Evolutionary conservation across 2,888 invertebrate genomes (phyloP), one percentile per base, ranked within the genome.

Genomic region (Andrena flavipes): DNA sequence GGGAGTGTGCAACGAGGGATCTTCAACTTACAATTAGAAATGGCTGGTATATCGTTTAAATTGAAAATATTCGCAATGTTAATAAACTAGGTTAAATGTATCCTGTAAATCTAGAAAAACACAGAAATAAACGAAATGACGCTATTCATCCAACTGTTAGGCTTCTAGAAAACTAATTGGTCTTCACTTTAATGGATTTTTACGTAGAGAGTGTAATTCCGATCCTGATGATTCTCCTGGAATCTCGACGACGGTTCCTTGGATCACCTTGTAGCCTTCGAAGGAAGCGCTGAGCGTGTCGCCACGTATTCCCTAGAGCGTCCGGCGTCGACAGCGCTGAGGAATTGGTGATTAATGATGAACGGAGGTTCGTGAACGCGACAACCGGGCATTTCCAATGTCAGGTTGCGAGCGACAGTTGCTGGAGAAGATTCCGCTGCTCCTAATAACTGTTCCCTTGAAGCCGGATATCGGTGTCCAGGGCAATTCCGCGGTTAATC

Each of bases 301-400:
- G 8, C 51, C 49, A n/a, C 33, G 51, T 23, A 16, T 69, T 48
- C 29, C 26, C 26, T 16, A 67, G 42, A 10, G 54, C 59, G 23
- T 16, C 10, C 8, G 35, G 8, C 74, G 63, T 51, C 78, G 20
- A 56, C 76, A 29, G 23, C 49, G n/a, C 60, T n/a, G 7, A 26
- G 72, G 13, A 69, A 78, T 65, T 29, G 63, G 56, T 82, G 80
- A 76, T 73, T 80, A 69, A 82, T 76, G 82, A 70, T 69, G 35
- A 69, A 33, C n/a, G 8, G n/a, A 62, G 60, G 68, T 56, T 54
- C 23, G 54, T 49, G 35, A 64, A 54, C 42, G 76, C 26, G 76
- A 80, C 82, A 80, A 82, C 42, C 67, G 29, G 48, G 35, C 23
- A 26, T 59, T 59, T 63, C 8, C 42, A 59, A 69, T 35, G 51